A percentile compares a stretch with the other conserved stretches of the same genome.
Evolutionary conservation across 2,113 vertebrate genomes (phyloP).

Genomic region (Tamias sibiricus): DNA sequence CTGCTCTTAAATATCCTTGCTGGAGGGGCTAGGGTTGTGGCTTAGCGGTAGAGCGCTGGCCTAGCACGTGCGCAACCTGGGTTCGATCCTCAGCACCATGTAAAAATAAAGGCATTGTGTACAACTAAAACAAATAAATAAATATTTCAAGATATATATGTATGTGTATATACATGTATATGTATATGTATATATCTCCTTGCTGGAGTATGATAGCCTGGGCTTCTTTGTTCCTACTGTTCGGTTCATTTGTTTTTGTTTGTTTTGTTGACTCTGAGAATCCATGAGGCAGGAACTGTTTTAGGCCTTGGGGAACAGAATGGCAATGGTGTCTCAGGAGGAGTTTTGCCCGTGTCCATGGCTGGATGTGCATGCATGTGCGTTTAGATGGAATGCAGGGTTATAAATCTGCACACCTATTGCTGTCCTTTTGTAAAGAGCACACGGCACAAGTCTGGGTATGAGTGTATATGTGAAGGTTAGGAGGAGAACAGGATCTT

Average conservation of each 20-base stretch:
- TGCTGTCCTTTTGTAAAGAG: neutral
- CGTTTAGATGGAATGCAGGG: neutral
- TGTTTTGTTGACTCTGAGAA: neutral
- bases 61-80: too few relatives aligned
- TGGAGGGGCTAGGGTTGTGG: too few relatives aligned
- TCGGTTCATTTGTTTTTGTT: too few relatives aligned
- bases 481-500: neutral
- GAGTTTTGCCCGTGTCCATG: neutral
- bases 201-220: neutral
- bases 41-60: too few relatives aligned
- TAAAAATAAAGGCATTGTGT: too few relatives aligned
- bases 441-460: neutral
- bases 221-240: neutral
- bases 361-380: fast-evolving
- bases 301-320: neutral
- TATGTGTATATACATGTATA: too few relatives aligned
- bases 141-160: too few relatives aligned
- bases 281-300: neutral
- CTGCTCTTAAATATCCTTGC: neutral
- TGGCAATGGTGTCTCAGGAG: neutral
- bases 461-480: fast-evolving
- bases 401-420: neutral
- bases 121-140: too few relatives aligned
- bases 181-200: too few relatives aligned
- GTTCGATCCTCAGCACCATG: too few relatives aligned